Percentiles rank a stretch among this genome's conserved stretches.
Conservation (phyloP, 2,113 vertebrate genomes). For the Formicarius rufipectus region DNA sequence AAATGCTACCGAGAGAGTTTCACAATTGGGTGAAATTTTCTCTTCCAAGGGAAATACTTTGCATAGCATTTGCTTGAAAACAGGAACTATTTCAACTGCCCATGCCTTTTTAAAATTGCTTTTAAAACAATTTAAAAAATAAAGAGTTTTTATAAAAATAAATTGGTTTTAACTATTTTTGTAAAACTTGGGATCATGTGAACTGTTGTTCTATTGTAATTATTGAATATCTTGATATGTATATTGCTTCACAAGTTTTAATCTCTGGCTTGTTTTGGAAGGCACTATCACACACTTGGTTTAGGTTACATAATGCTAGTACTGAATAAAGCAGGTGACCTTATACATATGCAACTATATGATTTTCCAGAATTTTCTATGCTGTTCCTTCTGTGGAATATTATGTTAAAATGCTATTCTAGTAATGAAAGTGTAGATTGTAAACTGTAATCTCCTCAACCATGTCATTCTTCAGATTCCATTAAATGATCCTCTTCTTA, state of each 20-base stretch:
- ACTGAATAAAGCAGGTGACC: not conserved
- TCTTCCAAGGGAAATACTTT: slow-evolving; percentile 22
- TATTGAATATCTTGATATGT: not conserved
- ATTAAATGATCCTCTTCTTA: slow-evolving; percentile 8
- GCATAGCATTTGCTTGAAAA: slow-evolving; percentile 2
- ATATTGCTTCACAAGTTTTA: not conserved
- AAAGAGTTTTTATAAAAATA: too few relatives aligned
- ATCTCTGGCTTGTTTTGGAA: not conserved
- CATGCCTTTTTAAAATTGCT: not conserved
- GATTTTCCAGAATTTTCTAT: not conserved
- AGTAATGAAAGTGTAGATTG: not conserved
- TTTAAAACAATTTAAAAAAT: too few relatives aligned
- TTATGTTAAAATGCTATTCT: not conserved
- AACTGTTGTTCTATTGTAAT: not conserved
- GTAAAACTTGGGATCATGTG: not conserved
- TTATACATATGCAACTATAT: not conserved
- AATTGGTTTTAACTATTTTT: not conserved
- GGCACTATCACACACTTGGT: not conserved
- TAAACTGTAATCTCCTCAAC: not conserved
- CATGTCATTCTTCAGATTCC: not conserved
- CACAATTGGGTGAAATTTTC: slow-evolving; percentile 20
- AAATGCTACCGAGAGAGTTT: slow-evolving; percentile 7
- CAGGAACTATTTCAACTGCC: not conserved
- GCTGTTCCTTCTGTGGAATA: not conserved
- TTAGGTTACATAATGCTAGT: not conserved